Percentiles rank a stretch among this genome's conserved stretches.
Conservation (phyloP, 2,797 vertebrate species). For the Gouania willdenowi region DNA sequence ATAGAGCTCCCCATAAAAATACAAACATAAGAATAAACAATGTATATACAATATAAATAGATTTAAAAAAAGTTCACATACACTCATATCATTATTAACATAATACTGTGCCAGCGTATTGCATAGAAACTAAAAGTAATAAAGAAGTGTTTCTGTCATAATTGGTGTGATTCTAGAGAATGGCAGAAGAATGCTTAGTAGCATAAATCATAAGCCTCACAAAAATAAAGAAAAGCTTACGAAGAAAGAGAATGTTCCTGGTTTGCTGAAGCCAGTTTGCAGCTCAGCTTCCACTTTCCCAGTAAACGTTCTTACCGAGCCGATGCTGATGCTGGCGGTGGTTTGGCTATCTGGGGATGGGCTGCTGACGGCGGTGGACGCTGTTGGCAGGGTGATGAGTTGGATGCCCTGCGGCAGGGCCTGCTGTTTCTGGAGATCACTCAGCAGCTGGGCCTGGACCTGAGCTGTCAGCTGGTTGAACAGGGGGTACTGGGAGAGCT, state of each 20-base stretch:
- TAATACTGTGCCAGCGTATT: no score
- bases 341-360: conserved; percentile 85
- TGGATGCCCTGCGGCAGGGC: conserved; percentile 78
- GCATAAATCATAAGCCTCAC: no score
- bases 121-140: no score
- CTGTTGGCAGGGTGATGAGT: conserved; percentile 83
- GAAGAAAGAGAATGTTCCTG: conserved; percentile 2
- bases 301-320: conserved; percentile 80
- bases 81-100: no score
- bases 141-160: no score
- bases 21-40: no score
- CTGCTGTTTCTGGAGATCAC: conserved; percentile 78
- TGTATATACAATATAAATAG: no score
- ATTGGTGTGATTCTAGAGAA: no score
- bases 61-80: no score
- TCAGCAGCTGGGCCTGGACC: conserved; percentile 74
- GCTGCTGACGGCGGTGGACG: conserved; percentile 82
- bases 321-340: conserved; percentile 84
- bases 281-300: neutral
- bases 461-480: conserved; percentile 86
- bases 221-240: conserved; percentile 3
- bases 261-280: conserved; percentile 1
- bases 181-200: no score
- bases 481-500: conserved; percentile 89
- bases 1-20: no score